Evolutionary conservation across 2,888 invertebrate genomes (phyloP), one percentile per base, ranked within the genome.

Genomic region (Callinectes sapidus): DNA sequence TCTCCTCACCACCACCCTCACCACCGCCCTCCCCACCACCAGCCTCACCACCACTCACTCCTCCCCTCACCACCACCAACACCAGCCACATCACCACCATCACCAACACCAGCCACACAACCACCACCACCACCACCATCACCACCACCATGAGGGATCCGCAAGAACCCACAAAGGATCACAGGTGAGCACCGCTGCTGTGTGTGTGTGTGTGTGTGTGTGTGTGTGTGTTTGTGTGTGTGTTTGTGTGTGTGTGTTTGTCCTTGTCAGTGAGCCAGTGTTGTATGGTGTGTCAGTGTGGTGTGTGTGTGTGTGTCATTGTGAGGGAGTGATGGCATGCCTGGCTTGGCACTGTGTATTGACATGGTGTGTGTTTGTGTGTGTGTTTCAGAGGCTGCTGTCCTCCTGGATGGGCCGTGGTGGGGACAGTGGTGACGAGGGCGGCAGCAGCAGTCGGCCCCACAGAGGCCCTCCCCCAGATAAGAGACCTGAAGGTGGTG

Each of bases 1-100:
- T 32, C 90, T 91, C 28, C 77, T 93, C 87, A 92, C 92, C 71
- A 85, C 91, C 81, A 89, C 92, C 3, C n/a, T 90, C 23, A 87
- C 90, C 35, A 90, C 92, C 18, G 18, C 89, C 18, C 81, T 89
- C 86, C 85, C 89, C 61, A 89, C 92, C 61, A 92, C 92, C 85
- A 87, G 77, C 81, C 92, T 90, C 87, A 81, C 92, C 81, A 88
- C 90, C 61, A 87, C 92, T 16, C 61, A 61, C 35, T 91, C 88
- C n/a, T 87, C 92, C 3, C 81, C 92, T 16, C 88, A 77, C 61
- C 88, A 90, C 48, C 81, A 81, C 35, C 81, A 81, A 16, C 71
- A 77, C 71, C 71, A 77, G 71, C 71, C 71, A 28, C 81, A 81
- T 16, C 81, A 81, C 2, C 81, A 81, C 35, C 81, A 61, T 42